phyloP scores from a whole-genome alignment of 2,888 invertebrate species.

The Chalcosyrphus nemorum region DNA sequence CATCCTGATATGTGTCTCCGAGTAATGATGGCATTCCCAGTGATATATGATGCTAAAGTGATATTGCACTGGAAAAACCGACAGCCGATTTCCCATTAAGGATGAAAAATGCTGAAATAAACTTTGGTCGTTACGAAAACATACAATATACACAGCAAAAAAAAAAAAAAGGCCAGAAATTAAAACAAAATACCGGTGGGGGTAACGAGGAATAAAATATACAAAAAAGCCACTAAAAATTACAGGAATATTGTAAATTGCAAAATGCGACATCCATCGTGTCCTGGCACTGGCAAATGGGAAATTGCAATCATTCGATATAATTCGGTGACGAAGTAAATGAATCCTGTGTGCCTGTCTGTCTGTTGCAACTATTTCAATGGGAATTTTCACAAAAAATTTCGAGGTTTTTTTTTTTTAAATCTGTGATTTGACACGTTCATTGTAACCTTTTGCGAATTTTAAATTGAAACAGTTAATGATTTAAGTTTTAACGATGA shows the following conservation, averaged over 20 bases:
- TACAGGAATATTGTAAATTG: conserved; percentile 56
- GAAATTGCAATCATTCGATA: conserved; percentile 59
- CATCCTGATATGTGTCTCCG: conserved; percentile 59
- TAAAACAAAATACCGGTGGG: conserved; percentile 25
- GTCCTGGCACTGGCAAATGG: conserved; percentile 34
- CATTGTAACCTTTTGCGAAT: conserved; percentile 4
- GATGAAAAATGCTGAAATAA: conserved; percentile 71
- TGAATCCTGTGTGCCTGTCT: conserved; percentile 25
- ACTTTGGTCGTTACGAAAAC: conserved; percentile 42
- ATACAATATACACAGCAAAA: conserved; percentile 2
- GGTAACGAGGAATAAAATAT: not conserved
- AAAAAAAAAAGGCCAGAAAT: conserved; percentile 12
- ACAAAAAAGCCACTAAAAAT: conserved; percentile 3
- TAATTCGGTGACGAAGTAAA: conserved; percentile 64
- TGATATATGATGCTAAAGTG: conserved; percentile 68
- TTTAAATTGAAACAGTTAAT: conserved; percentile 35
- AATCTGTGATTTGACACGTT: conserved; percentile 39
- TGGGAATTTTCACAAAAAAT: not conserved
- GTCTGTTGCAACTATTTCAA: not conserved
- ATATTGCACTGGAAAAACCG: conserved; percentile 64
- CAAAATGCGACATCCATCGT: conserved; percentile 31
- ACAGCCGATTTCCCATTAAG: conserved; percentile 69
- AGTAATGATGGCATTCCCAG: conserved; percentile 67
- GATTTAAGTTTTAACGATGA: conserved; percentile 8
- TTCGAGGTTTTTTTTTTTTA: conserved; percentile 1